Evolutionary conservation across 2,113 vertebrate species (phyloP), one percentile per base, ranked within the genome.

Genomic region (Spea multiplicata): DNA sequence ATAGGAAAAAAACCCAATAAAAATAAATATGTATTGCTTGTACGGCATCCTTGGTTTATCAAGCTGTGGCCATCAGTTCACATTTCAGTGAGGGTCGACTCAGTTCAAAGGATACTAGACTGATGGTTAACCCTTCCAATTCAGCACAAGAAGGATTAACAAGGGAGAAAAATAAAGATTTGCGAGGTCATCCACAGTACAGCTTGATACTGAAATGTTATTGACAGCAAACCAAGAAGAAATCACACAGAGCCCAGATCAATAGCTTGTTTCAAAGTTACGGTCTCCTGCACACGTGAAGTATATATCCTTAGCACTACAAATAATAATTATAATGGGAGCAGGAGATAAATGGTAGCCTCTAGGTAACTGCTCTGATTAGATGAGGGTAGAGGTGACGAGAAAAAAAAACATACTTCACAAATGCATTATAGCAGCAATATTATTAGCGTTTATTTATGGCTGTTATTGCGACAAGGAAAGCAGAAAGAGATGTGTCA

Each of bases 201-300:
- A 93, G 93, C 93, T 88, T 87, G 90, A 93, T 92, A 91, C 94
- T 95, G 95, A 95, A 94, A 91, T 78, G 92, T 92, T 98, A 97
- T 97, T 94, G 96, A 98, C 96, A 94, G 94, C 85, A 84, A 91
- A 86, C 89, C 91, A 89, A 93, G 95, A 95, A 96, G 95, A 97
- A 98, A 99, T 98, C 94, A 95, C 96, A 94, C 93, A 95, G 96
- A 95, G 95, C 93, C 91, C 92, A 91, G 95, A 99, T 99, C 97
- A 95, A 98, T 98, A 99, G 91, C 93, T 97, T 93, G 95, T 97
- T 98, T 98, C 93, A 93, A 91, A 87, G 90, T 89, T 94, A 94
- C 94, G 94, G 94, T 91, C 93, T 92, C 91, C 91, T 91, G 87
- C 91, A 93, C 93, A 94, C 93, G 95, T 94, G 94, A 95, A 91